phyloP scores from a whole-genome alignment of 53 echinoderm and acorn worm genomes.

The Temnopleurus reevesii region DNA sequence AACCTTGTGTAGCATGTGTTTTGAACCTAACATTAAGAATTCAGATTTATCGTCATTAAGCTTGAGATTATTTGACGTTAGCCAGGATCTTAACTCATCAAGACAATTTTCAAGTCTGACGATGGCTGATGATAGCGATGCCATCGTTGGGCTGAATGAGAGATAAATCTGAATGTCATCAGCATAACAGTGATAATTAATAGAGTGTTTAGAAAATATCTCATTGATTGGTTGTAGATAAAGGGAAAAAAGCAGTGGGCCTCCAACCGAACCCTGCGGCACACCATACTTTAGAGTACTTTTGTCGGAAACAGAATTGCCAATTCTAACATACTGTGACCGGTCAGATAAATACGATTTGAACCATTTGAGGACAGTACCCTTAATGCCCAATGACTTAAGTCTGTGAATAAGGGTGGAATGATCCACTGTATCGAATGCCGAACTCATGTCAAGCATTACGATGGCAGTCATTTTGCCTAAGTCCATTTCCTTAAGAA shows the following conservation, averaged over 20 bases:
- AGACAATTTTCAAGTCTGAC: not conserved
- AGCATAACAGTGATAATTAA: not conserved
- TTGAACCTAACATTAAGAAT: not conserved
- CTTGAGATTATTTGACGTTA: not conserved
- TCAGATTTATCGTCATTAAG: not conserved
- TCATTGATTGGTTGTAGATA: not conserved
- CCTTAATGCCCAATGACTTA: not conserved
- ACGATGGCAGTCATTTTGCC: not conserved
- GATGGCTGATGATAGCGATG: not conserved
- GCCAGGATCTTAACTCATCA: not conserved
- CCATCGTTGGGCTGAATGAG: not conserved
- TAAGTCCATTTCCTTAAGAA: not conserved
- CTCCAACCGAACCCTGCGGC: not conserved
- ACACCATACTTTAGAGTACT: not conserved
- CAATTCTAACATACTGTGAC: constrained; percentile 20
- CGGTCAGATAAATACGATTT: not conserved
- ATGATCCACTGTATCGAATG: not conserved
- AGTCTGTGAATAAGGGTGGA: too few species aligned
- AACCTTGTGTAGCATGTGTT: not conserved
- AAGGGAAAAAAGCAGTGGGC: not conserved
- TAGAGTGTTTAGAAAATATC: not conserved
- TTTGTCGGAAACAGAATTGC: not conserved
- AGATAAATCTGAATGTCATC: not conserved
- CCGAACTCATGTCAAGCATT: not conserved
- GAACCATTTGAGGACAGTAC: not conserved